phyloP scores from a whole-genome alignment of 1,140 invertebrate genomes.

The Lanistes nyassanus region DNA sequence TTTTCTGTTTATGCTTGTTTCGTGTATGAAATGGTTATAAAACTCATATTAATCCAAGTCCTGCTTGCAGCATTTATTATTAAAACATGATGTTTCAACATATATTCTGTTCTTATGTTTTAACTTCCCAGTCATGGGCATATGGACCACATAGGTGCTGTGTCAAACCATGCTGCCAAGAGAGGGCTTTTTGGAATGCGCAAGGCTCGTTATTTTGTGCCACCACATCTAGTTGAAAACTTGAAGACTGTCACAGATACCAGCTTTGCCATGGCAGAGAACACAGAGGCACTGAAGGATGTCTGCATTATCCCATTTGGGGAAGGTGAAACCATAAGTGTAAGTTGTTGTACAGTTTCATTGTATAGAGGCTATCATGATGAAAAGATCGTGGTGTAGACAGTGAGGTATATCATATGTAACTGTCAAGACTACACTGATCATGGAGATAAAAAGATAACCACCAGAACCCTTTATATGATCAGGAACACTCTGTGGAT shows the following conservation, averaged over 20 bases:
- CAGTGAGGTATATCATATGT: no score
- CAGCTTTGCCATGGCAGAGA: slow-evolving; percentile 38
- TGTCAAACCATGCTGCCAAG: slow-evolving; percentile 51
- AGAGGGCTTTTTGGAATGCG: slow-evolving; percentile 36
- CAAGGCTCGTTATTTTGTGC: slow-evolving; percentile 48
- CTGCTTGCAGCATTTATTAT: no score
- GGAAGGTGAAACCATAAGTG: slow-evolving; percentile 36
- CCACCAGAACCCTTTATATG: no score
- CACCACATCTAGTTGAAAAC: slow-evolving; percentile 40
- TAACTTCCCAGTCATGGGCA: slow-evolving; percentile 55
- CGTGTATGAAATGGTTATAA: no score
- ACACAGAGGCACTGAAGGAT: slow-evolving; percentile 26
- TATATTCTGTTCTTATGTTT: slow-evolving; percentile 9
- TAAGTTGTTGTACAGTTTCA: slow-evolving; percentile 28
- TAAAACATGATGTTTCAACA: no score
- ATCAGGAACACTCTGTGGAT: no score
- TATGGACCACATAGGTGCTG: slow-evolving; percentile 54
- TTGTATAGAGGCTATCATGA: background rate
- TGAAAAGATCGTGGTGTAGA: background rate
- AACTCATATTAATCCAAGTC: no score
- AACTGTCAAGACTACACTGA: no score
- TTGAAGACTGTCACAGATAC: slow-evolving; percentile 28
- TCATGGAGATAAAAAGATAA: no score
- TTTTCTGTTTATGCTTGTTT: no score
- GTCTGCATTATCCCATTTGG: slow-evolving; percentile 35